Evolutionary conservation across 2,797 vertebrate species (phyloP), one percentile per base, ranked within the genome.

Genomic region (Galago senegalensis): DNA sequence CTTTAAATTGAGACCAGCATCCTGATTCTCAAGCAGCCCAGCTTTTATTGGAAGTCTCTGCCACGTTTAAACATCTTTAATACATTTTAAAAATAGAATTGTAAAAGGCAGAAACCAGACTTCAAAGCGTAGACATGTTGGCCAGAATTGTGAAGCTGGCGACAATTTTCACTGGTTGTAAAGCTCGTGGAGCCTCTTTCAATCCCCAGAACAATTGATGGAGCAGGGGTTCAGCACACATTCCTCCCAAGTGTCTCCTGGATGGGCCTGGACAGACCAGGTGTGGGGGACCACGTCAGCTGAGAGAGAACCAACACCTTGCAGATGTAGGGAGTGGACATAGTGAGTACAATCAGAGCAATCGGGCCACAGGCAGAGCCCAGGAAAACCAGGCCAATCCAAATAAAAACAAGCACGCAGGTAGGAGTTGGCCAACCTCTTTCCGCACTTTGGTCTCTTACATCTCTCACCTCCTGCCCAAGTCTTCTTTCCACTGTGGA

Each of bases 51-150:
- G 98, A 98, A 98, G 97, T 98, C 98, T 98, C 98, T 99, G 98
- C 98, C 98, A 99, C 98, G 86, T 99, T 99, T 98, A 98, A 99
- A 98, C 98, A 98, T 99, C 98, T 99, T 99, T 99, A 99, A 99
- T 99, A 98, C 98, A 98, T 99, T 99, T 99, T 98, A 98, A 98
- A 99, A 99, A 99, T 98, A 98, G 98, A 98, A 99, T 98, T 98
- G 98, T 99, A 99, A 99, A 99, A 99, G 93, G 92, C 98, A 98
- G 98, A 96, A 98, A 98, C 95, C 97, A 98, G 98, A 99, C 99
- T 98, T 99, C 99, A 99, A 99, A 99, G 98, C 0, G 1, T 98
- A 98, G 98, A 97, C 98, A 97, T 98, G 98, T 98, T 97, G 98
- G 98, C 98, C 97, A 98, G 98, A 98, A 98, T 98, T 97, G 97